Percentiles rank a stretch among this genome's conserved stretches.
Conservation (phyloP, 2,113 vertebrate genomes). For the Conger conger region DNA sequence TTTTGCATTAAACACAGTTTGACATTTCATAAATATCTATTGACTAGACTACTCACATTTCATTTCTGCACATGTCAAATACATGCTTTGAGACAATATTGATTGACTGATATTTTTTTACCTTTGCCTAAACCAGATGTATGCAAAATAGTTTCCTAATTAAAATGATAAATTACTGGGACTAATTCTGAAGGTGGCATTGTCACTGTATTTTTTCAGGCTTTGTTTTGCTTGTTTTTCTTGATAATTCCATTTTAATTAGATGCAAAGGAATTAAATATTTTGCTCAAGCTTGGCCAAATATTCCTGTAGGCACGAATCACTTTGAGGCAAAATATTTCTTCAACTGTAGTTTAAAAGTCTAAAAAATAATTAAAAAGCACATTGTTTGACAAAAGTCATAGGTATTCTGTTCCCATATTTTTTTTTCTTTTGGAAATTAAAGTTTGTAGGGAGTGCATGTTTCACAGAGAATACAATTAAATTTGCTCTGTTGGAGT, state of each 20-base stretch:
- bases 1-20: background rate
- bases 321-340: background rate
- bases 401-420: background rate
- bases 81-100: background rate
- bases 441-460: background rate
- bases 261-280: background rate
- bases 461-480: background rate
- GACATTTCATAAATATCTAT: background rate
- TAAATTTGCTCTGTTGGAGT: background rate
- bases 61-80: background rate
- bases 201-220: background rate
- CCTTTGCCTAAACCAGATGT: background rate
- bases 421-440: background rate
- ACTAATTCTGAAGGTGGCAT: background rate
- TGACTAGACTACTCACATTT: background rate
- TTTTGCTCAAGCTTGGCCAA: constrained; percentile 2
- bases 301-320: background rate
- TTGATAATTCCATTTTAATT: background rate
- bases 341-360: background rate
- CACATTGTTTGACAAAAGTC: background rate
- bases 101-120: background rate
- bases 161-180: background rate
- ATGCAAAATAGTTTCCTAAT: background rate
- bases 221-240: background rate
- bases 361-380: background rate